Evolutionary conservation across 2,113 vertebrate species (phyloP).

Genomic region (Podarcis muralis): DNA sequence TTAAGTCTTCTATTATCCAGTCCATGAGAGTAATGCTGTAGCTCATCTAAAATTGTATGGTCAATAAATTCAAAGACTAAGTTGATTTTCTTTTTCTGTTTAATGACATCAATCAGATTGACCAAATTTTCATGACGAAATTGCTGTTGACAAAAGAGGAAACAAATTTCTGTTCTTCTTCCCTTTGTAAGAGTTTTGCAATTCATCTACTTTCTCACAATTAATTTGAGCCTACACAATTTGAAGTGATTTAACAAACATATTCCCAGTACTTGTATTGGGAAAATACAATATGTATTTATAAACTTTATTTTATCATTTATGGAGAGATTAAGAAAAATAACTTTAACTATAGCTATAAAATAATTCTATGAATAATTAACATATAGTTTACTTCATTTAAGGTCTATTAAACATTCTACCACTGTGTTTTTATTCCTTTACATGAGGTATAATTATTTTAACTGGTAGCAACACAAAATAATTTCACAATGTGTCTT

Average conservation of each 20-base stretch:
- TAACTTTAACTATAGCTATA: background rate
- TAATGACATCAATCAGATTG: conserved; percentile 69
- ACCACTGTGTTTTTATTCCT: background rate
- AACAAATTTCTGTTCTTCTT: conserved; percentile 7
- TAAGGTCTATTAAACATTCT: background rate
- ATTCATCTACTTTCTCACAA: background rate
- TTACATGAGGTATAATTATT: background rate
- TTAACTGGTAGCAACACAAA: background rate
- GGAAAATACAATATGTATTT: background rate
- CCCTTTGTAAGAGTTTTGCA: background rate
- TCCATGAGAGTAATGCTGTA: conserved; percentile 63
- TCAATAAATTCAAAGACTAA: conserved; percentile 74
- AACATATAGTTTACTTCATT: background rate
- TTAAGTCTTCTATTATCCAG: conserved; percentile 67
- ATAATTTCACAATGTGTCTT: background rate
- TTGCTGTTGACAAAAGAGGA: conserved; percentile 62
- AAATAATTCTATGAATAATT: background rate
- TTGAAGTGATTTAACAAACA: background rate
- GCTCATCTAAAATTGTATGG: conserved; percentile 68
- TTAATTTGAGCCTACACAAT: background rate
- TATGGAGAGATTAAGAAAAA: background rate
- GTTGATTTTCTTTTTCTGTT: conserved; percentile 69
- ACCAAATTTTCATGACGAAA: conserved; percentile 71
- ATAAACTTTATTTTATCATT: background rate
- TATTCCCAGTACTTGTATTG: background rate